These are phyloP conservation scores for Amphipyra berbera DNA, from an alignment of 2,888 invertebrate genomes.

Conservation along the genomic window DNA sequence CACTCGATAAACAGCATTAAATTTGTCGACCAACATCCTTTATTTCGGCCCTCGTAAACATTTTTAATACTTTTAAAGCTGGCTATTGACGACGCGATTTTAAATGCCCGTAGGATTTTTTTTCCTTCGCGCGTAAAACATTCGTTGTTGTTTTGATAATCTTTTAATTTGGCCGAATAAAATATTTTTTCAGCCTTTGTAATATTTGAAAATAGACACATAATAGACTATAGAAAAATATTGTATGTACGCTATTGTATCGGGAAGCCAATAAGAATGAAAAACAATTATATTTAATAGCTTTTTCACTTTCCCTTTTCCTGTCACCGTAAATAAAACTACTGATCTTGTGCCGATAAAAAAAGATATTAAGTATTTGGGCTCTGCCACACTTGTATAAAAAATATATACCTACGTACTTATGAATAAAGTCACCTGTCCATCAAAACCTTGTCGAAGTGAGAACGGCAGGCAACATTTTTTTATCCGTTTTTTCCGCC, in stretches of 20 bases:
- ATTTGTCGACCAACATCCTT: slow-evolving; percentile 75
- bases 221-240: too few relatives aligned
- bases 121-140: not conserved
- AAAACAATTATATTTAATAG: too few relatives aligned
- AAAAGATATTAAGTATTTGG: too few relatives aligned
- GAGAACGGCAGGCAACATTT: slow-evolving; percentile 1
- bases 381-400: not conserved
- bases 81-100: slow-evolving; percentile 57
- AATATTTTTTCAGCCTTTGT: too few relatives aligned
- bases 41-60: slow-evolving; percentile 81
- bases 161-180: not conserved
- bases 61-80: slow-evolving; percentile 73
- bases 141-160: not conserved
- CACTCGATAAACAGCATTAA: slow-evolving; percentile 72
- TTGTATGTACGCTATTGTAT: too few relatives aligned
- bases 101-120: too few relatives aligned
- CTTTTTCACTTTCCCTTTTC: too few relatives aligned
- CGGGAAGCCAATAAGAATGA: too few relatives aligned
- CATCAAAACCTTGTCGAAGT: slow-evolving; percentile 24
- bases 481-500: slow-evolving; percentile 2
- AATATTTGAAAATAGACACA: too few relatives aligned
- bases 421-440: slow-evolving; percentile 4
- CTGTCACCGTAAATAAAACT: too few relatives aligned
- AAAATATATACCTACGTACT: not conserved
- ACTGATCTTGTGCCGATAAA: too few relatives aligned